Evolutionary conservation across 2,888 invertebrate species (phyloP).

Genomic region (Odontothrips loti): DNA sequence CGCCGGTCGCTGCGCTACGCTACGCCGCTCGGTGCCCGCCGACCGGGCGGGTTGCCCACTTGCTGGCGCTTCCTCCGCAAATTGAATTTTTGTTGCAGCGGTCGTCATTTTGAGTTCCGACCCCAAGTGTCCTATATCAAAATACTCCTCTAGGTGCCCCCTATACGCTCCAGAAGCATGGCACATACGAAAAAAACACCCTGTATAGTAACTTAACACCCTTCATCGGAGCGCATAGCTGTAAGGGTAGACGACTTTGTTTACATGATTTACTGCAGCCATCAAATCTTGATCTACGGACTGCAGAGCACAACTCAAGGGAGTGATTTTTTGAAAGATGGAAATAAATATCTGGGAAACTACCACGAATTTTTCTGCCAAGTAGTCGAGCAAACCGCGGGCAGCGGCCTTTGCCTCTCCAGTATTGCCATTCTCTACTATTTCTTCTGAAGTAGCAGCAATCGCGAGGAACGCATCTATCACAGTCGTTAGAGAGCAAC

Average conservation of each 20-base stretch:
- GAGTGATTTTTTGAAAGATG: not conserved
- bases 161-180: too few relatives aligned
- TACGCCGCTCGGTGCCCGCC: too few relatives aligned
- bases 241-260: not conserved
- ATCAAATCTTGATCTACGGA: not conserved
- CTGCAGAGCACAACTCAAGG: not conserved
- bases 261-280: not conserved
- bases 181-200: too few relatives aligned
- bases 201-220: too few relatives aligned
- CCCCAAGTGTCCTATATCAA: too few relatives aligned
- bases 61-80: too few relatives aligned
- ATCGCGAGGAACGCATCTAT: not conserved
- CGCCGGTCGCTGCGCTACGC: too few relatives aligned
- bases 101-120: too few relatives aligned
- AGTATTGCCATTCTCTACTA: not conserved
- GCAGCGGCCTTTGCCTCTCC: not conserved
- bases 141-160: too few relatives aligned
- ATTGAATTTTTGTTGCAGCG: too few relatives aligned
- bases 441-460: not conserved
- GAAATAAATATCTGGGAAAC: not conserved
- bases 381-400: not conserved
- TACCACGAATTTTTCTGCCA: not conserved
- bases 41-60: too few relatives aligned
- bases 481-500: not conserved
- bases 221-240: not conserved